A percentile compares a stretch with the other conserved stretches of the same genome.
These are phyloP conservation scores for Hippocampus zosterae DNA, from an alignment of 2,113 vertebrate genomes.

Conservation along the genomic window DNA sequence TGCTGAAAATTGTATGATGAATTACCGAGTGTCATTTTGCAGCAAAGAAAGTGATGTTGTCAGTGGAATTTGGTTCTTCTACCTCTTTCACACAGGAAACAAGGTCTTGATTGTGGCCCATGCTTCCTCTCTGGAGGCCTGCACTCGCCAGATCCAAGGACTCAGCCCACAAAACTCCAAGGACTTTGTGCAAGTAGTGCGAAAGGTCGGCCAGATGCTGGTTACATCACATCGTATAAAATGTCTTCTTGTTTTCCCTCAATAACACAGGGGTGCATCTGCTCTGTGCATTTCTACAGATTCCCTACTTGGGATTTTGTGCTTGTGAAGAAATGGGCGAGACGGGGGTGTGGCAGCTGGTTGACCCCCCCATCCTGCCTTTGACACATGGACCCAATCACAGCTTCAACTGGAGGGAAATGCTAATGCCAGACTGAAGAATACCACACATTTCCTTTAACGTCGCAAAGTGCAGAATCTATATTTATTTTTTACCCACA, in stretches of 20 bases:
- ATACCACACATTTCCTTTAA: constrained; percentile 16
- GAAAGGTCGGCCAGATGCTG: constrained; percentile 79
- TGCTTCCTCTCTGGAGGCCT: constrained; percentile 94
- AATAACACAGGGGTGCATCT: constrained; percentile 25
- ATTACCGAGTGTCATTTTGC: constrained; percentile 8
- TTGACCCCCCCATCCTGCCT: constrained; percentile 93
- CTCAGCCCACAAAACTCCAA: constrained; percentile 92
- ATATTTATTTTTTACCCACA: constrained; percentile 54
- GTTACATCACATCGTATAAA: background rate
- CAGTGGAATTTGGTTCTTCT: constrained; percentile 23
- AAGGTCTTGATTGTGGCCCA: constrained; percentile 96
- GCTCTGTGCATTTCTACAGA: constrained; percentile 68
- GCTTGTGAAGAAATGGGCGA: constrained; percentile 94
- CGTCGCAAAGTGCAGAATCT: constrained; percentile 39
- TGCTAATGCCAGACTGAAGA: constrained; percentile 83
- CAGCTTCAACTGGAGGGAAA: constrained; percentile 98
- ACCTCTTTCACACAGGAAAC: constrained; percentile 77
- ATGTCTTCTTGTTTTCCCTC: background rate
- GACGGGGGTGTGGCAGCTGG: constrained; percentile 93
- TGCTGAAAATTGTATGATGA: constrained; percentile 8
- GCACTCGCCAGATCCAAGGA: constrained; percentile 94
- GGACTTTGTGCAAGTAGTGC: constrained; percentile 97
- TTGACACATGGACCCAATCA: constrained; percentile 96
- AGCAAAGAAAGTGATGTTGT: constrained; percentile 19
- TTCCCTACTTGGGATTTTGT: constrained; percentile 96